Evolutionary conservation across 2,113 vertebrate genomes (phyloP).

Genomic region (Pangasianodon gigas): DNA sequence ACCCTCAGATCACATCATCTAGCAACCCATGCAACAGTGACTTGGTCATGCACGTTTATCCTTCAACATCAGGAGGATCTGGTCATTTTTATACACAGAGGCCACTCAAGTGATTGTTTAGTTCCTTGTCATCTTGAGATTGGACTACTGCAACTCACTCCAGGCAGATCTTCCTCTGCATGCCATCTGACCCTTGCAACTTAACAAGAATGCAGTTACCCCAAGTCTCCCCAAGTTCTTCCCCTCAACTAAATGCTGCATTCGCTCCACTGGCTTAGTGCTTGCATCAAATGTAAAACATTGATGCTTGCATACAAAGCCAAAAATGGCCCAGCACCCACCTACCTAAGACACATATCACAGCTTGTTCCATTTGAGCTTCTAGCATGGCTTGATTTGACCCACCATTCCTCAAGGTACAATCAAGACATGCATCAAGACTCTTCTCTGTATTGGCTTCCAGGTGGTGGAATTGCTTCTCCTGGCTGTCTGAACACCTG

Average conservation of each 20-base stretch:
- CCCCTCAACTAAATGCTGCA: background rate
- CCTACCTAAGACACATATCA: background rate
- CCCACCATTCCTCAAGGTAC: background rate
- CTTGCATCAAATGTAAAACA: background rate
- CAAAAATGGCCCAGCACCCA: background rate
- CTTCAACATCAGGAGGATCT: background rate
- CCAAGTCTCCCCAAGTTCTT: background rate
- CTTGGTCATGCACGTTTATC: background rate
- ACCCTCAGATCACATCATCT: background rate
- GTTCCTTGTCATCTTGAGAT: background rate
- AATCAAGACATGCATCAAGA: background rate
- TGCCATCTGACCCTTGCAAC: background rate
- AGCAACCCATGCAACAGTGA: background rate
- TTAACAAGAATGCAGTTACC: background rate
- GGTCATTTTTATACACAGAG: background rate
- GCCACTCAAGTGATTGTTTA: background rate
- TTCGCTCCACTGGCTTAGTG: background rate
- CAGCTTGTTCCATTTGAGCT: background rate
- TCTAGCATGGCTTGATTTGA: background rate
- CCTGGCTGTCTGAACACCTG: background rate
- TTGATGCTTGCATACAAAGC: background rate
- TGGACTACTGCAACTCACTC: background rate
- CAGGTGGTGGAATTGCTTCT: background rate
- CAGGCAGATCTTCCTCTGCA: background rate
- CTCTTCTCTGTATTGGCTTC: background rate